Base-by-base conservation (phyloP, 2,797 vertebrate genomes). In the Pangasius krempfi region DNA sequence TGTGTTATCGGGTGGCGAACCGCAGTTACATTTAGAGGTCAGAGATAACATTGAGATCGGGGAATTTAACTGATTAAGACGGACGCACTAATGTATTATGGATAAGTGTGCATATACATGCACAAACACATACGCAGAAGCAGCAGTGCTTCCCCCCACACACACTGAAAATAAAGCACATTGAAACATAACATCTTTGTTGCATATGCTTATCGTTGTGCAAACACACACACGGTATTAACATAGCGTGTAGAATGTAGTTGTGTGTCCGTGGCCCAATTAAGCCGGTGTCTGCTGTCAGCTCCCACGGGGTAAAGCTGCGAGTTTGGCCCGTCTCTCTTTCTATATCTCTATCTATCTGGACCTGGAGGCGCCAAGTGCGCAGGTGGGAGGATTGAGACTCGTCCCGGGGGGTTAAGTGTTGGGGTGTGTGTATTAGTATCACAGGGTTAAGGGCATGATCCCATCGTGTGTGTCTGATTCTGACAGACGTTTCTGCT, bases 361-460 rank as follows among this genome's bases (percentile, higher is more conserved):
- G 89, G 73, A 64, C 83, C 50, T 56, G 25, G 62, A 90, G 88
- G 86, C 87, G 73, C 85, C 87, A 52, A 85, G 85, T 56, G 56
- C 85, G 52, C 89, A 87, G 87, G 90, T 85, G 90, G 56, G 75
- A 89, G 81, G 72, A 88, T 87, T 88, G 89, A 89, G 86, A 79
- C 50, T 80, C 22, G 50, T 78, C 86, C 86, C 47, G 50, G 47
- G 88, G 89, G 89, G 75, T 81, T 79, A 82, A 84, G 60, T 40
- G 85, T 30, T 44, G 30, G 22, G 70, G 56, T 58, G 30, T 56
- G 40, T 88, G 83, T 75, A 6, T 52, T 70, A 84, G 85, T 62
- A 66, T 70, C 7, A 6, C 25, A 25, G n/a, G 40, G 50, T 72
- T 89, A n/a, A 66, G 33, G 64, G 37, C 52, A 84, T 86, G 30